Conservation (phyloP, 30 jellyfish, hydroid and myxozoan species). For the Aurelia coerulea region DNA sequence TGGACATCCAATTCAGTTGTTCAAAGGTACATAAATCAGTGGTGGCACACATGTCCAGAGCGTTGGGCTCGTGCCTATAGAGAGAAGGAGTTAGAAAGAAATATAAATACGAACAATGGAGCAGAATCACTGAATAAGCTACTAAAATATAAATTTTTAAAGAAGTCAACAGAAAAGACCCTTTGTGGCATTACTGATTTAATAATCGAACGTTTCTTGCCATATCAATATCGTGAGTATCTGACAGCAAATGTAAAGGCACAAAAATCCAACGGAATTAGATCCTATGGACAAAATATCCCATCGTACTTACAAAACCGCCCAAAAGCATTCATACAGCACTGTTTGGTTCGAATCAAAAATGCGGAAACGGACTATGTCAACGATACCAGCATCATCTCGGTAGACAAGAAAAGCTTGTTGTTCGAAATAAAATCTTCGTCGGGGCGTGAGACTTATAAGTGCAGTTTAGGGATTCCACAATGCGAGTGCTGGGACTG, state of each 20-base stretch:
- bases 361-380: constrained; percentile 5
- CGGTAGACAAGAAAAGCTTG: constrained; percentile 10
- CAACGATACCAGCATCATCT: constrained; percentile 13
- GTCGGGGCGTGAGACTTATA: constrained; percentile 16
- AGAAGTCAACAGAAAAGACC: constrained; percentile 28
- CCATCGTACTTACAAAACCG: constrained; percentile 14
- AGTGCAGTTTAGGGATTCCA: constrained; percentile 19
- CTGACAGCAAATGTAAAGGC: constrained; percentile 38
- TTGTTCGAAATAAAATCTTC: constrained; percentile 5
- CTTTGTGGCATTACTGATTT: constrained; percentile 17
- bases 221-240: constrained; percentile 24
- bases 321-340: constrained; percentile 36
- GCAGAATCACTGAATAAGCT: constrained; percentile 41
- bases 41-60: constrained; percentile 49
- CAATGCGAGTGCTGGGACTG: constrained; percentile 25
- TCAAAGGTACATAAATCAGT: constrained; percentile 18
- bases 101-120: constrained; percentile 44
- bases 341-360: constrained; percentile 16
- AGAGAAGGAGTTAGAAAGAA: constrained; percentile 29
- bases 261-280: constrained; percentile 7
- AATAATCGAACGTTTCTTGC: constrained; percentile 19
- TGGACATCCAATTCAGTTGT: constrained; percentile 20
- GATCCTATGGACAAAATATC: constrained; percentile 8
- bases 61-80: constrained; percentile 32
- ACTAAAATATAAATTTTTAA: constrained; percentile 24